Evolutionary conservation across 1,140 invertebrate genomes (phyloP), one percentile per base, ranked within the genome.

Genomic region (Colletes latitarsis): DNA sequence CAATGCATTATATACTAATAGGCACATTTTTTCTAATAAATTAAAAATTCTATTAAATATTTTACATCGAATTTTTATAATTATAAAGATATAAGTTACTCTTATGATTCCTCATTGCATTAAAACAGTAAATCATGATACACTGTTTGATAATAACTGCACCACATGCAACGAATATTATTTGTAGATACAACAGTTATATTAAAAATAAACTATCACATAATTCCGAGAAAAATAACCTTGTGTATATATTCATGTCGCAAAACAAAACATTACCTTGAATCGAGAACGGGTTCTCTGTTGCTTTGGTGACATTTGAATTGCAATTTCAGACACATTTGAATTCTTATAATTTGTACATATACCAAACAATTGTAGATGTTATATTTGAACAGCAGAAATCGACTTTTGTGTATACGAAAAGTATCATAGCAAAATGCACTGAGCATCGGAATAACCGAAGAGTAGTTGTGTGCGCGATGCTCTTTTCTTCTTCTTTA

Each of bases 241-340:
- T 78, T 69, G 1, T 52, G 39, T 19, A n/a, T 52, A 0, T 53
- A 57, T 60, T 15, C 3, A 30, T 41, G 10, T 30, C 17, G 21
- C 64, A 84, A 73, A 52, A 19, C n/a, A 12, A 71, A 58, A 46
- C 8, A 77, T 73, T 91, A 92, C 91, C 90, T 92, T 92, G 72
- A 91, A 91, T 83, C 89, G 88, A 58, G 90, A 89, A 55, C 88
- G 87, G 14, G 72, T 82, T 85, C 83, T 90, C 69, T 81, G 88
- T 52, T 89, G 87, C 74, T 89, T 89, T 30, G 89, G 78, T 82
- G 90, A 88, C 91, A 91, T 92, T 89, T 90, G 87, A 86, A 77
- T 74, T 74, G 69, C 49, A 71, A 81, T 75, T 75, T 81, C 55
- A 68, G n/a, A 62, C 62, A 60, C 52, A 84, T 75, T 76, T 76